Percentiles rank a stretch among this genome's conserved stretches.
Conservation (phyloP, 2,888 invertebrate species). For the Pammene fasciana region DNA sequence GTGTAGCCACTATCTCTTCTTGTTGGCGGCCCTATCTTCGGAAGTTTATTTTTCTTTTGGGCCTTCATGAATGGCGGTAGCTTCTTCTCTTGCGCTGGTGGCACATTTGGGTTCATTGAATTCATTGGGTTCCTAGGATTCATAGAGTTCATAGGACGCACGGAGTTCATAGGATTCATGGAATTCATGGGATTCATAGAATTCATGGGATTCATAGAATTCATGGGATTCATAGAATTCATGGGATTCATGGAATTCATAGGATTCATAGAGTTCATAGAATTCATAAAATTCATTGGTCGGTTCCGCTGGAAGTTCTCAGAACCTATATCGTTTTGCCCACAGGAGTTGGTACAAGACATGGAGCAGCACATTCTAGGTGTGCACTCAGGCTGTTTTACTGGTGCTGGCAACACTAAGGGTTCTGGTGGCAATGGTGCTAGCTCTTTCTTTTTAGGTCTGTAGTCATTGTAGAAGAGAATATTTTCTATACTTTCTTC, state of each 20-base stretch:
- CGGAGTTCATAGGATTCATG: slow-evolving; percentile 34
- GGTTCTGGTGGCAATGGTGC: slow-evolving; percentile 22
- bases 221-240: slow-evolving; percentile 10
- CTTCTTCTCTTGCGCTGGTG: slow-evolving; percentile 43
- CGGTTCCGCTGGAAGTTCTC: slow-evolving; percentile 20
- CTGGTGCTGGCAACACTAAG: neutral
- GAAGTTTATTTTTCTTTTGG: slow-evolving; percentile 56
- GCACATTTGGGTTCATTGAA: slow-evolving; percentile 47
- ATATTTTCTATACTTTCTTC: slow-evolving; percentile 75
- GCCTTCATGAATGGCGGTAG: slow-evolving; percentile 47
- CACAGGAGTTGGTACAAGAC: slow-evolving; percentile 68
- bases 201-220: slow-evolving; percentile 18
- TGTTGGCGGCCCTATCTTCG: slow-evolving; percentile 48
- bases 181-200: neutral
- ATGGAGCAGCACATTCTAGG: slow-evolving; percentile 73
- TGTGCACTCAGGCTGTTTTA: slow-evolving; percentile 51
- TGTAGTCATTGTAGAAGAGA: slow-evolving; percentile 71
- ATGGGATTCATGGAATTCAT: slow-evolving; percentile 24
- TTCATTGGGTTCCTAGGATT: slow-evolving; percentile 41
- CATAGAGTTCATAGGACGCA: slow-evolving; percentile 16
- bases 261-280: slow-evolving; percentile 47
- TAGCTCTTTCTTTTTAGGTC: slow-evolving; percentile 50
- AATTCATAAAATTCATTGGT: slow-evolving; percentile 11
- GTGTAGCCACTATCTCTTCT: slow-evolving; percentile 59
- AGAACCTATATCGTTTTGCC: slow-evolving; percentile 40